Conservation (phyloP, 2,113 vertebrate genomes). For the Xiphophorus hellerii region DNA sequence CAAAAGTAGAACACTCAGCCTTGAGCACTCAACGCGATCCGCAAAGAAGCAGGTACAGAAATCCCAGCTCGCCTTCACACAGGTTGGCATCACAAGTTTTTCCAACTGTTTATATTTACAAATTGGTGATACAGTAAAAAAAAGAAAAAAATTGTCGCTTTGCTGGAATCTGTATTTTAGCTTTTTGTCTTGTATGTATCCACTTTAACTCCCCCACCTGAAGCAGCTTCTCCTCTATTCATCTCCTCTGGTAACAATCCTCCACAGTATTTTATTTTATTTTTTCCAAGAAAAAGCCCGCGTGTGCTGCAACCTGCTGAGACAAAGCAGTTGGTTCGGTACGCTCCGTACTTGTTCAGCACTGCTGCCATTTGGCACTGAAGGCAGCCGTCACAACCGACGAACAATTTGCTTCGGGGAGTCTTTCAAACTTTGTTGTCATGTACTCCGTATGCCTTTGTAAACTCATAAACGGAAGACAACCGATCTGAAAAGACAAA, state of each 20-base stretch:
- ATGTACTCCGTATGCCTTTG: slow-evolving; percentile 10
- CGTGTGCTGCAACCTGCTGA: slow-evolving; percentile 51
- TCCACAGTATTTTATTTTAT: slow-evolving; percentile 22
- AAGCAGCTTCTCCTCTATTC: slow-evolving; percentile 39
- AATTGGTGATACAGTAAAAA: slow-evolving; percentile 5
- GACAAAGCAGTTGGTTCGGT: slow-evolving; percentile 49
- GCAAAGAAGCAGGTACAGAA: background rate
- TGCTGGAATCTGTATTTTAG: slow-evolving; percentile 39
- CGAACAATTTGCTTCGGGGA: slow-evolving; percentile 22
- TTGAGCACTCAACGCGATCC: background rate
- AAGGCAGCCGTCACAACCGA: slow-evolving; percentile 28
- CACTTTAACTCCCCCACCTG: slow-evolving; percentile 36
- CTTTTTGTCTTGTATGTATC: slow-evolving; percentile 20
- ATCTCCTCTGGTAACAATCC: slow-evolving; percentile 27
- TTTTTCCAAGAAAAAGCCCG: slow-evolving; percentile 30
- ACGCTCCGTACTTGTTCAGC: slow-evolving; percentile 55
- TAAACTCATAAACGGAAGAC: background rate
- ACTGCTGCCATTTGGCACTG: slow-evolving; percentile 49
- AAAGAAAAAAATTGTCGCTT: slow-evolving; percentile 1
- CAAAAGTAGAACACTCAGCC: background rate
- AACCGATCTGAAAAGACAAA: background rate
- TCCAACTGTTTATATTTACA: slow-evolving; percentile 2
- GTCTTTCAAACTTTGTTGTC: slow-evolving; percentile 31
- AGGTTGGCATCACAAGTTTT: background rate
- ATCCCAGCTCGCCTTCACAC: background rate